Percentiles rank a stretch among this genome's conserved stretches.
These are phyloP conservation scores for Melinaea marsaeus DNA, from an alignment of 2,888 invertebrate species.

Conservation along the genomic window DNA sequence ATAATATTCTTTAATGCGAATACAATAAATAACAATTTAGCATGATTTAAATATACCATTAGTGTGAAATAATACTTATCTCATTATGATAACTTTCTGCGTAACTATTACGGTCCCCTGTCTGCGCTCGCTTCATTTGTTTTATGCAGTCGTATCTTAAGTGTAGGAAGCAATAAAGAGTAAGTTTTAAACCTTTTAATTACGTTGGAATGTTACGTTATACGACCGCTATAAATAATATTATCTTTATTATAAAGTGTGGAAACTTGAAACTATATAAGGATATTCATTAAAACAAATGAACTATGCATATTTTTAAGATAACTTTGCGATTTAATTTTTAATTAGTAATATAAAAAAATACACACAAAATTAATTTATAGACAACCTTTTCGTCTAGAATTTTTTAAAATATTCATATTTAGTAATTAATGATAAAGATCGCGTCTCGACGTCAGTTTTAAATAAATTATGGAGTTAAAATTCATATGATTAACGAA, in stretches of 20 bases:
- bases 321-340: background rate
- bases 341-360: background rate
- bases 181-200: slow-evolving; percentile 3
- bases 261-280: no score
- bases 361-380: slow-evolving; percentile 1
- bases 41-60: background rate
- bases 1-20: background rate
- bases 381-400: slow-evolving; percentile 4
- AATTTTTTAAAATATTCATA: no score
- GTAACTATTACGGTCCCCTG: background rate
- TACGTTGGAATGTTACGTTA: background rate
- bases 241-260: background rate
- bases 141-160: slow-evolving; percentile 1
- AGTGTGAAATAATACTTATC: background rate
- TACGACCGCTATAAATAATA: background rate
- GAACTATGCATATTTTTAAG: background rate
- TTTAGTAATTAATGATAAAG: no score
- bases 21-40: slow-evolving; percentile 4
- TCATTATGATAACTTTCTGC: background rate
- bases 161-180: background rate
- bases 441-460: no score
- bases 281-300: background rate
- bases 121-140: background rate
- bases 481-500: no score
- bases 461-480: no score